Percentiles rank a stretch among this genome's conserved stretches.
These are phyloP conservation scores for Malurus leucopterus DNA, from an alignment of 2,797 vertebrate genomes.

Conservation along the genomic window DNA sequence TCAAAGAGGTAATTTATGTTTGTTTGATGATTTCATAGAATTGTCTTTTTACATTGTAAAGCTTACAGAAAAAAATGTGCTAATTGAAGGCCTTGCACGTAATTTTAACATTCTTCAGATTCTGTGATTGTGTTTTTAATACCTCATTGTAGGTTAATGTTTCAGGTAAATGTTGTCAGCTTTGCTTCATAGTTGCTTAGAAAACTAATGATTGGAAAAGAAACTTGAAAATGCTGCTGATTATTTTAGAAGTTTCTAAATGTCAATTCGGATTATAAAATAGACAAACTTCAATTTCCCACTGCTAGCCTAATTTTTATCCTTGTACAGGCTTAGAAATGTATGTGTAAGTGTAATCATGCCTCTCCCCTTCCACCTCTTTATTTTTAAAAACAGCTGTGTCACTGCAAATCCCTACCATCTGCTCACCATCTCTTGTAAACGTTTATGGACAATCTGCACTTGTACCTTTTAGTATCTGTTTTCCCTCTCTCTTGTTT, in stretches of 20 bases:
- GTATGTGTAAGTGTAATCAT: background rate
- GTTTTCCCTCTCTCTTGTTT: background rate
- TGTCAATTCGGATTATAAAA: background rate
- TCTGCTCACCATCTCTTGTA: conserved; percentile 36
- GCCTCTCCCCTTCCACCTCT: conserved; percentile 44
- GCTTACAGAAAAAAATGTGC: background rate
- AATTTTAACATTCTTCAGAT: background rate
- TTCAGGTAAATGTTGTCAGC: background rate
- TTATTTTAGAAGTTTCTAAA: background rate
- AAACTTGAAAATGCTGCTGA: background rate
- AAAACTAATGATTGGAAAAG: background rate
- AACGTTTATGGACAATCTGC: conserved; percentile 11
- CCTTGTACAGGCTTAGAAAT: conserved; percentile 7
- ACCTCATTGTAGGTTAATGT: background rate
- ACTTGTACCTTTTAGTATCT: conserved; percentile 34
- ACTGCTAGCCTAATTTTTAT: background rate
- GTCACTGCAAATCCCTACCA: conserved; percentile 56
- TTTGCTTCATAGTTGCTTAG: background rate
- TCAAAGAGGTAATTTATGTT: background rate
- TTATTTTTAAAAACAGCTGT: conserved; percentile 66
- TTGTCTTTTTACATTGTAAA: background rate
- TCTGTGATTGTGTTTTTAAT: background rate
- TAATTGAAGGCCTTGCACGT: background rate
- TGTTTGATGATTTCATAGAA: background rate
- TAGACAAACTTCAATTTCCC: background rate